Percentiles rank a stretch among this genome's conserved stretches.
Evolutionary conservation across 2,113 vertebrate species (phyloP).

Genomic region (Malaclemys terrapin): DNA sequence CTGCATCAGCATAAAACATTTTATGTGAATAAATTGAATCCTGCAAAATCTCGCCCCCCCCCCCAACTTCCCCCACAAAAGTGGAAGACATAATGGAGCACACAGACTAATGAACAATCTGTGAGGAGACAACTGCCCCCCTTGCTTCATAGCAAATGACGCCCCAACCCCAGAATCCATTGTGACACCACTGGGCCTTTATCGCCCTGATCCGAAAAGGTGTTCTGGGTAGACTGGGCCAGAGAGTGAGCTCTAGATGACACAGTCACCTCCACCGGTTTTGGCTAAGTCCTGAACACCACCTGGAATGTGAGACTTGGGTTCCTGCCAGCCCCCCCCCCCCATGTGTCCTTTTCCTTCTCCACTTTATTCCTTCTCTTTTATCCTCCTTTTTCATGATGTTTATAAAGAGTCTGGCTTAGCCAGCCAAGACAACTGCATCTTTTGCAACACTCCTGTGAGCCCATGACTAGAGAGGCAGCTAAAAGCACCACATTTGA

Average conservation of each 20-base stretch:
- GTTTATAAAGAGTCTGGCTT: too few relatives aligned
- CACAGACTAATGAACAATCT: background rate
- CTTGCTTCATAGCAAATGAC: background rate
- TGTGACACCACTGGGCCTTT: background rate
- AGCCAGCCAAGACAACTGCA: too few relatives aligned
- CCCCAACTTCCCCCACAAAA: background rate
- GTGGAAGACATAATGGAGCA: background rate
- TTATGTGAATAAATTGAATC: background rate
- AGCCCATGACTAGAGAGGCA: background rate
- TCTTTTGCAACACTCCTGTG: background rate
- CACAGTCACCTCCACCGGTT: background rate
- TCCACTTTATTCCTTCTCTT: too few relatives aligned
- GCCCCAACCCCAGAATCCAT: too few relatives aligned
- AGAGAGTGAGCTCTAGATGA: background rate
- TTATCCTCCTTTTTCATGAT: too few relatives aligned
- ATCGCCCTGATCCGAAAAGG: background rate
- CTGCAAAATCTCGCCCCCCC: background rate
- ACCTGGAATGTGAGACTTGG: background rate
- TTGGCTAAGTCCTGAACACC: background rate
- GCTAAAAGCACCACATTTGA: background rate
- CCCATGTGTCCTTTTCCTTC: too few relatives aligned
- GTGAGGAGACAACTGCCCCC: background rate
- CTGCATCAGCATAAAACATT: background rate
- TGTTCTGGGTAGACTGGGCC: background rate
- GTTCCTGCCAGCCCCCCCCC: background rate